Evolutionary conservation across 2,888 invertebrate genomes (phyloP), one percentile per base, ranked within the genome.

Genomic region (Autographa gamma): DNA sequence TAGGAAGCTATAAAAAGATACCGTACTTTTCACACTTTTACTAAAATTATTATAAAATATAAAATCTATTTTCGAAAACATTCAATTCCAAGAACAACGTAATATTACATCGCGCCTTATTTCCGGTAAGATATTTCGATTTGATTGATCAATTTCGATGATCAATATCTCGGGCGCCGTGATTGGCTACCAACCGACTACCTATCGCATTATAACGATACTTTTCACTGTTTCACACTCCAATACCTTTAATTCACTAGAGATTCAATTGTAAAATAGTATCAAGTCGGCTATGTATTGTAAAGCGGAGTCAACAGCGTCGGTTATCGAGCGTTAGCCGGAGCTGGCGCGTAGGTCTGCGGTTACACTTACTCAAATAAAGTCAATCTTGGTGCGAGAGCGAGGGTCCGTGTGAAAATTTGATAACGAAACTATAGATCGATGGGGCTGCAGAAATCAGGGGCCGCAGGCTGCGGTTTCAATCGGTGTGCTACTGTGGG

Each of bases 121-220:
- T 95, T 95, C 95, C 95, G 95, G 94, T 92, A 88, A 88, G 89
- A 90, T 85, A 86, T 93, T 92, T 94, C 93, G 91, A 93, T 95
- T 91, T 94, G 95, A 95, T 95, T 94, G 95, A 94, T 93, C 95
- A 95, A 95, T 95, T 95, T 94, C 92, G 90, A 94, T 93, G 92
- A 93, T 93, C 95, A 93, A 95, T 93, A 92, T 91, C 93, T 91
- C 92, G 88, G 91, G 91, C 91, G 91, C 91, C 88, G 90, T 93
- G 93, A 95, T 95, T 94, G 95, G 93, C 94, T 95, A 94, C 93
- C 88, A 92, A 81, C 87, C 86, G 85, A 88, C 90, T 85, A 89
- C 88, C 89, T 89, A 85, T 84, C 80, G 79, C 77, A 83, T 82
- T 84, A 85, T 83, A 81, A 76, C 88, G 88, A 88, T 87, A 84